These are phyloP conservation scores for Himalopsyche tibetana DNA, from an alignment of 2,888 invertebrate species.

Conservation along the genomic window DNA sequence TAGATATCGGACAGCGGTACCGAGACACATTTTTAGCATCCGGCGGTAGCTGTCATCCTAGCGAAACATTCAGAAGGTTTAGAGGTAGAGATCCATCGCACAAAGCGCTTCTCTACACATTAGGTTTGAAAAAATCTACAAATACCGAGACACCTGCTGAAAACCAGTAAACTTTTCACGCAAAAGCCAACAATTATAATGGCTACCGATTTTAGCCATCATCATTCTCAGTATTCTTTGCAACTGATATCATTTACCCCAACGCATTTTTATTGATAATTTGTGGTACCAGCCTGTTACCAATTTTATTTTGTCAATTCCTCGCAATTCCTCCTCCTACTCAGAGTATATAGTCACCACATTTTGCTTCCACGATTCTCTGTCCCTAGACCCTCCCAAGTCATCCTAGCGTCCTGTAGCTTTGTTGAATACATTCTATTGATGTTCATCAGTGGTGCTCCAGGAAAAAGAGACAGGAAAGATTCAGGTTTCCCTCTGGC, in stretches of 20 bases:
- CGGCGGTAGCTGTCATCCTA: conserved; percentile 89
- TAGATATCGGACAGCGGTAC: conserved; percentile 83
- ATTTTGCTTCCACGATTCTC: no score
- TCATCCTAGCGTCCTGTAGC: no score
- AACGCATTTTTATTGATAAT: not conserved
- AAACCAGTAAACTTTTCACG: not conserved
- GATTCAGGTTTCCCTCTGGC: no score
- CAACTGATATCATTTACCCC: not conserved
- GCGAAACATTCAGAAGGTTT: conserved; percentile 92
- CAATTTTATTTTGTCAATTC: not conserved
- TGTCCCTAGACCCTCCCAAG: no score
- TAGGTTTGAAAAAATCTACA: conserved; percentile 74
- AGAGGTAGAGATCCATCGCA: conserved; percentile 94
- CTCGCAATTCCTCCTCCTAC: no score
- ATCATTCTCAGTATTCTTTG: not conserved
- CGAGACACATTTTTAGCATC: conserved; percentile 89
- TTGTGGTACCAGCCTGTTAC: not conserved
- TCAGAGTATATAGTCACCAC: no score
- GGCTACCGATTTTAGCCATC: not conserved
- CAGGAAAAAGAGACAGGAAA: no score
- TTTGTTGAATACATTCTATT: no score
- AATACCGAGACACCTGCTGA: not conserved
- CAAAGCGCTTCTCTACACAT: conserved; percentile 84
- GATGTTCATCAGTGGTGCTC: no score
- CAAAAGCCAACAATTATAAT: not conserved